These are phyloP conservation scores for Tenebrosternarchus preto DNA, from an alignment of 2,113 vertebrate species.

Conservation along the genomic window DNA sequence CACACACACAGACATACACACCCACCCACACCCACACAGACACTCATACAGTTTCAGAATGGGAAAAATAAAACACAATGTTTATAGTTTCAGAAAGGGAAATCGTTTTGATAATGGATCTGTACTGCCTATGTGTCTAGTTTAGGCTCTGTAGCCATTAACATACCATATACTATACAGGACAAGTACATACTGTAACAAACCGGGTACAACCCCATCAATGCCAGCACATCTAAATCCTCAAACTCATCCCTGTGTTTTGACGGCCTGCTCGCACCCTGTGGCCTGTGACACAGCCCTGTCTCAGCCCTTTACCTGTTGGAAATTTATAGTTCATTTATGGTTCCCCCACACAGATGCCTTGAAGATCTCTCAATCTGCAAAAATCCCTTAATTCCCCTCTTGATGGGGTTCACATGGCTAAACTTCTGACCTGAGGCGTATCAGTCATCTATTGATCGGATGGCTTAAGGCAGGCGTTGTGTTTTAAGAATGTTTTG, in stretches of 20 bases:
- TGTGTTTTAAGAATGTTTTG: constrained; percentile 24
- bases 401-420: background rate
- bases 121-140: background rate
- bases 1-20: background rate
- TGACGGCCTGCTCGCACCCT: constrained; percentile 20
- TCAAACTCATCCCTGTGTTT: constrained; percentile 5
- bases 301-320: constrained; percentile 4
- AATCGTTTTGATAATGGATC: too few species aligned
- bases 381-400: constrained; percentile 51
- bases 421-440: background rate
- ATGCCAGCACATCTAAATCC: background rate
- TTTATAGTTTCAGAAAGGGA: too few species aligned
- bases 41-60: too few species aligned
- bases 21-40: too few species aligned
- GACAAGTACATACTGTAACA: background rate
- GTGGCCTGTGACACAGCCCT: background rate
- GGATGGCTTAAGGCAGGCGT: constrained; percentile 40
- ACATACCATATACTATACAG: background rate
- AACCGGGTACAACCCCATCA: background rate
- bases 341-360: constrained; percentile 16
- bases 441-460: constrained; percentile 42
- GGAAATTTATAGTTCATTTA: constrained; percentile 35
- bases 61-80: too few species aligned
- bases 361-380: constrained; percentile 39
- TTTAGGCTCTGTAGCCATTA: background rate